Evolutionary conservation across 2,113 vertebrate genomes (phyloP).

Genomic region (Eupsittula cactorum): DNA sequence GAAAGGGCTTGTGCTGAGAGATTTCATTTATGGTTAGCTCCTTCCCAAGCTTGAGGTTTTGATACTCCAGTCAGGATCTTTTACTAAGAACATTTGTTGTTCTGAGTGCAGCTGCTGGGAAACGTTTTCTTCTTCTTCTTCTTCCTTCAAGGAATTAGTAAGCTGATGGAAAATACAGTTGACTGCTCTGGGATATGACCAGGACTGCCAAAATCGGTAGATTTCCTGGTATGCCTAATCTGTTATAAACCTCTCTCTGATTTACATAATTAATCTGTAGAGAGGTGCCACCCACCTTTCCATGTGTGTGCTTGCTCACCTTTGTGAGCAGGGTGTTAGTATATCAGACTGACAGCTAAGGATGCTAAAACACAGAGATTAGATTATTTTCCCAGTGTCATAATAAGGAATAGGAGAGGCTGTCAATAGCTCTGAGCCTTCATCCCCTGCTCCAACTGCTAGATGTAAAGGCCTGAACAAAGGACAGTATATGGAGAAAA

Average conservation of each 20-base stretch:
- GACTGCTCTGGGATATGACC: not conserved
- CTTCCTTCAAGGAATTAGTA: not conserved
- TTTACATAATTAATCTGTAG: not conserved
- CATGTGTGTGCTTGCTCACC: accelerated
- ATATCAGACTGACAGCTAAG: not conserved
- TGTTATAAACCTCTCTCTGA: not conserved
- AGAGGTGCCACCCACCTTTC: not conserved
- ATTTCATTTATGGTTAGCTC: not conserved
- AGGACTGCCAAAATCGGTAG: not conserved
- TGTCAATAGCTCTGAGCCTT: not conserved
- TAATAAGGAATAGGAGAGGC: not conserved
- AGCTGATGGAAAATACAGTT: not conserved
- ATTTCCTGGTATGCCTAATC: not conserved
- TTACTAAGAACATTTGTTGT: not conserved
- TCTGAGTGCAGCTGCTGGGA: not conserved
- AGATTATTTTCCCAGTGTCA: not conserved
- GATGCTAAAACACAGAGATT: not conserved
- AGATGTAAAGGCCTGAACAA: not conserved
- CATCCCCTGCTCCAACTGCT: not conserved
- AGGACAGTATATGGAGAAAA: not conserved
- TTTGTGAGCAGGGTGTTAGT: not conserved
- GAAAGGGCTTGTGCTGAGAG: not conserved
- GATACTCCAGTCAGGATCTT: not conserved
- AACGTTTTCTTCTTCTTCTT: not conserved
- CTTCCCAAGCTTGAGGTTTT: not conserved